phyloP scores from a whole-genome alignment of 1,140 invertebrate genomes.

The Semibalanus balanoides region DNA sequence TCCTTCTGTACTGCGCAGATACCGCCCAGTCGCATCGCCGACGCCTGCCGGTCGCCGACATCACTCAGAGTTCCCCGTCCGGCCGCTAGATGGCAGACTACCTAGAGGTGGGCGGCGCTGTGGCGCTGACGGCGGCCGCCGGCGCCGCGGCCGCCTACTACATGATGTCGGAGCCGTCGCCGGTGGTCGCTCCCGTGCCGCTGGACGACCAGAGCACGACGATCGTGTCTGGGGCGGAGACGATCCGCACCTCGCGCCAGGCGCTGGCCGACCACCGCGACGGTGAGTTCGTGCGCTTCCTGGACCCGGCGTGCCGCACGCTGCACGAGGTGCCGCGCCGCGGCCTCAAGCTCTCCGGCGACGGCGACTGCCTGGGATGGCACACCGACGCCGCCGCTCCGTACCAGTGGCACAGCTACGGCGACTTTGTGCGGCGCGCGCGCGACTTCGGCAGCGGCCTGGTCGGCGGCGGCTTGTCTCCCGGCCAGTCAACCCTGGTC shows the following conservation, averaged over 20 bases:
- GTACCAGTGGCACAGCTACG: constrained; percentile 4
- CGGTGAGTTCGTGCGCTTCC: neutral
- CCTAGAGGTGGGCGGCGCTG: neutral
- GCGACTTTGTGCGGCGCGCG: neutral
- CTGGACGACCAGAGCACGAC: constrained; percentile 22
- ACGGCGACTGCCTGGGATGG: neutral
- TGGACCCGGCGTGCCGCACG: neutral
- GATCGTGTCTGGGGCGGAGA: neutral
- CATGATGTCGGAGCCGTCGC: constrained; percentile 20
- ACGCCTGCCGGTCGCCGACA: too few relatives aligned
- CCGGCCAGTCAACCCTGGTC: neutral
- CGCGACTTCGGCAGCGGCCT: neutral
- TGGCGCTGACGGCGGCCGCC: constrained; percentile 18
- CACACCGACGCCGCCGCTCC: neutral
- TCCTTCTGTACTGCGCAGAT: too few relatives aligned
- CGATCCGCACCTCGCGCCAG: neutral
- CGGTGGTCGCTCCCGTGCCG: constrained; percentile 23
- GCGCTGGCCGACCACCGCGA: neutral
- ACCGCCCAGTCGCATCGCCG: too few relatives aligned
- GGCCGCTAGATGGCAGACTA: neutral
- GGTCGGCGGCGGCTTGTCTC: neutral
- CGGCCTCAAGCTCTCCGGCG: neutral
- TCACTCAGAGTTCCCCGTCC: neutral
- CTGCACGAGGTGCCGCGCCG: neutral
- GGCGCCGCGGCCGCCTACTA: constrained; percentile 20